Percentiles rank a stretch among this genome's conserved stretches.
phyloP scores from a whole-genome alignment of 2,797 vertebrate species.

The Xiphophorus birchmanni region DNA sequence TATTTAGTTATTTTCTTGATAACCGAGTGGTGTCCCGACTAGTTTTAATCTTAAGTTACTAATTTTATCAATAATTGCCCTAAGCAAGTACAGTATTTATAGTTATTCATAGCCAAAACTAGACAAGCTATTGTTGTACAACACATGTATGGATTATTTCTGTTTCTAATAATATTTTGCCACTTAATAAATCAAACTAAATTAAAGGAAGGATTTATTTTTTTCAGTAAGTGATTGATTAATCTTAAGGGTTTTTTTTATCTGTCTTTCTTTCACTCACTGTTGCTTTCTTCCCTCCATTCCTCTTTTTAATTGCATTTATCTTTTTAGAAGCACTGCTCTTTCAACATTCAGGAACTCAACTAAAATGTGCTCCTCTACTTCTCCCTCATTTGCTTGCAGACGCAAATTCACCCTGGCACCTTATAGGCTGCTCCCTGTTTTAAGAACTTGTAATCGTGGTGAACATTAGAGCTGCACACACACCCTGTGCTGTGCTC shows the following conservation, averaged over 20 bases:
- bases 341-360: slow-evolving; percentile 34
- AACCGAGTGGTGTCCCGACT: no score
- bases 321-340: slow-evolving; percentile 50
- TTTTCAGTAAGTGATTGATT: neutral
- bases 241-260: neutral
- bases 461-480: slow-evolving; percentile 42
- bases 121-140: neutral
- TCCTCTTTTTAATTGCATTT: slow-evolving; percentile 51
- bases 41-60: no score
- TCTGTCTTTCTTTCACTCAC: slow-evolving; percentile 15
- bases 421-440: slow-evolving; percentile 43
- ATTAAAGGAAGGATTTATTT: neutral
- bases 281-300: slow-evolving; percentile 33
- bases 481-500: neutral
- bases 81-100: no score
- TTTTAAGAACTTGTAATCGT: slow-evolving; percentile 57
- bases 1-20: no score
- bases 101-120: no score
- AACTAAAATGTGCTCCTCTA: slow-evolving; percentile 43
- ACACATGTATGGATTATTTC: neutral
- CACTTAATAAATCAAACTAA: neutral
- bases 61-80: no score
- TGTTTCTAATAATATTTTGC: neutral
- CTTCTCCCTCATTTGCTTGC: slow-evolving; percentile 55
- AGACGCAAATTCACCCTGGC: slow-evolving; percentile 55